Percentiles rank a stretch among this genome's conserved stretches.
Evolutionary conservation across 2,888 invertebrate species (phyloP).

Genomic region (Micoletzkya japonica): DNA sequence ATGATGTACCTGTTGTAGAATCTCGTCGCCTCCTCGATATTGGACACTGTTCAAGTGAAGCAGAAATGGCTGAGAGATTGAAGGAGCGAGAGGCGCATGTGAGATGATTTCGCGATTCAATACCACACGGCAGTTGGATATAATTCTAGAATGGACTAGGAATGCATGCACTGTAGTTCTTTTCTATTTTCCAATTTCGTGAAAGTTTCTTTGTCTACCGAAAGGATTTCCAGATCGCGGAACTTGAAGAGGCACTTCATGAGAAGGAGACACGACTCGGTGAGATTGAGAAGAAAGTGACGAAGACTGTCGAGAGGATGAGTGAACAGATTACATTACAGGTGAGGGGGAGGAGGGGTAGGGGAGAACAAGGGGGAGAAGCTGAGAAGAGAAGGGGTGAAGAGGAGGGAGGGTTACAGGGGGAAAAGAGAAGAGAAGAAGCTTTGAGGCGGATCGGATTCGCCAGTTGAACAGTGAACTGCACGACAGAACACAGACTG

Average conservation of each 20-base stretch:
- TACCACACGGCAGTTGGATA: too few species aligned
- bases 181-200: neutral
- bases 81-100: constrained; percentile 16
- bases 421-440: too few species aligned
- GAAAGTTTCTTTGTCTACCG: neutral
- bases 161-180: neutral
- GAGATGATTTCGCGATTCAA: too few species aligned
- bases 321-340: constrained; percentile 25
- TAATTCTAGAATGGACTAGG: too few species aligned
- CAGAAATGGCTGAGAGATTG: constrained; percentile 13
- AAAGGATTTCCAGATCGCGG: constrained; percentile 6
- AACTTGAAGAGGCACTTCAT: constrained; percentile 10
- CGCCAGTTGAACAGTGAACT: constrained; percentile 27
- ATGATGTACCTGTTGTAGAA: constrained; percentile 1
- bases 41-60: constrained; percentile 11
- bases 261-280: constrained; percentile 17
- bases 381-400: too few species aligned
- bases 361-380: too few species aligned
- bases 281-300: constrained; percentile 27
- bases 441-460: constrained; percentile 28
- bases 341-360: too few species aligned
- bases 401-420: too few species aligned
- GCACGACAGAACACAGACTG: constrained; percentile 26
- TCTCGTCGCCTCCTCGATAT: constrained; percentile 12
- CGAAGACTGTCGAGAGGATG: constrained; percentile 26